Evolutionary conservation across 2,888 invertebrate genomes (phyloP).

Genomic region (Cloeon dipterum): DNA sequence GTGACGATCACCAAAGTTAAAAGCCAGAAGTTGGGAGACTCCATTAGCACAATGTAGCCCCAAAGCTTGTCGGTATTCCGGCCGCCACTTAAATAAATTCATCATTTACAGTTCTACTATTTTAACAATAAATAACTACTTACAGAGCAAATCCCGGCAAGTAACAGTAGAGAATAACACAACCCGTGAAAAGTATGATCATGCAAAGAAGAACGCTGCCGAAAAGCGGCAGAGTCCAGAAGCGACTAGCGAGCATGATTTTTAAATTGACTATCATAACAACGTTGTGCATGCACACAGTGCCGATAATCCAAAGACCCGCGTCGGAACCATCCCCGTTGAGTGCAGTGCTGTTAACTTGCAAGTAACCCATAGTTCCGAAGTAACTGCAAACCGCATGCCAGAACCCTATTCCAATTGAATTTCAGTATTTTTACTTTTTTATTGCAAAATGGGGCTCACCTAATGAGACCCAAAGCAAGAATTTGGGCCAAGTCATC

Average conservation of each 20-base stretch:
- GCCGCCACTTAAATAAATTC: neutral
- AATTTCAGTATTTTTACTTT: neutral
- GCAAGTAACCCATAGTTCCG: constrained; percentile 16
- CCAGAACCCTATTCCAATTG: constrained; percentile 25
- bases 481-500: constrained; percentile 35
- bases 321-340: constrained; percentile 9
- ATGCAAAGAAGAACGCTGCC: constrained; percentile 28
- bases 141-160: neutral
- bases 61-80: constrained; percentile 13
- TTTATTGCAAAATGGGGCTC: neutral
- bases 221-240: constrained; percentile 29
- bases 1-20: constrained; percentile 25
- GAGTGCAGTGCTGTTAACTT: constrained; percentile 8
- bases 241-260: constrained; percentile 19
- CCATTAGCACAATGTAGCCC: constrained; percentile 33
- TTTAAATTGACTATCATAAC: constrained; percentile 33
- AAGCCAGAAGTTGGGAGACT: constrained; percentile 33
- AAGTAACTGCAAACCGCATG: constrained; percentile 39
- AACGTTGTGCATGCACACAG: constrained; percentile 28
- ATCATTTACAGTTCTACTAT: constrained; percentile 21
- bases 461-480: constrained; percentile 26
- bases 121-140: neutral
- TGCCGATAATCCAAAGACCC: constrained; percentile 32
- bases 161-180: constrained; percentile 17
- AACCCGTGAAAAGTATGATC: too few species aligned